phyloP scores from a whole-genome alignment of 1,140 invertebrate genomes.

The Leptopilina boulardi region DNA sequence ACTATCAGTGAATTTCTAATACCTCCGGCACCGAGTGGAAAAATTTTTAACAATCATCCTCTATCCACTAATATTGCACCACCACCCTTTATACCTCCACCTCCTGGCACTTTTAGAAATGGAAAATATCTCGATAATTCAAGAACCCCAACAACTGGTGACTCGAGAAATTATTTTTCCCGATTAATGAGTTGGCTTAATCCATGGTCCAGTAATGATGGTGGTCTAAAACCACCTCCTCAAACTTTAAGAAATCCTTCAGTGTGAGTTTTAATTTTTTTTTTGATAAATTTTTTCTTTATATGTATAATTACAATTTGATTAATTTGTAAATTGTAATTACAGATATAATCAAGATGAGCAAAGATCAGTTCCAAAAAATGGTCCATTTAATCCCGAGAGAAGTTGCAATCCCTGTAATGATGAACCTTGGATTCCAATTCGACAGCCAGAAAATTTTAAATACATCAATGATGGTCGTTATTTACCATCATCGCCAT shows the following conservation, averaged over 20 bases:
- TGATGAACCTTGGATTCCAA: constrained; percentile 86
- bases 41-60: constrained; percentile 30
- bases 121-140: constrained; percentile 45
- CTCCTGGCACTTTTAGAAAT: constrained; percentile 42
- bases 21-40: constrained; percentile 60
- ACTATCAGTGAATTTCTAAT: constrained; percentile 67
- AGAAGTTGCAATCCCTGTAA: constrained; percentile 85
- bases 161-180: constrained; percentile 63
- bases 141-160: constrained; percentile 37
- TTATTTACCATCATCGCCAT: constrained; percentile 32
- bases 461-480: constrained; percentile 20
- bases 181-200: constrained; percentile 68
- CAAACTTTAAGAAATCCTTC: constrained; percentile 1
- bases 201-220: constrained; percentile 48
- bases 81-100: constrained; percentile 40
- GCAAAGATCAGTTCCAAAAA: neutral
- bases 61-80: constrained; percentile 50
- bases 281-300: too few relatives aligned
- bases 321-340: too few relatives aligned
- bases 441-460: constrained; percentile 62
- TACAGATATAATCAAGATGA: neutral
- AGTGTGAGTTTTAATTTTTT: neutral
- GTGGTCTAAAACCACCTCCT: constrained; percentile 34
- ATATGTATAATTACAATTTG: too few relatives aligned
- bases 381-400: constrained; percentile 43